Evolutionary conservation across 2,113 vertebrate species (phyloP).

Genomic region (Oriolus oriolus): DNA sequence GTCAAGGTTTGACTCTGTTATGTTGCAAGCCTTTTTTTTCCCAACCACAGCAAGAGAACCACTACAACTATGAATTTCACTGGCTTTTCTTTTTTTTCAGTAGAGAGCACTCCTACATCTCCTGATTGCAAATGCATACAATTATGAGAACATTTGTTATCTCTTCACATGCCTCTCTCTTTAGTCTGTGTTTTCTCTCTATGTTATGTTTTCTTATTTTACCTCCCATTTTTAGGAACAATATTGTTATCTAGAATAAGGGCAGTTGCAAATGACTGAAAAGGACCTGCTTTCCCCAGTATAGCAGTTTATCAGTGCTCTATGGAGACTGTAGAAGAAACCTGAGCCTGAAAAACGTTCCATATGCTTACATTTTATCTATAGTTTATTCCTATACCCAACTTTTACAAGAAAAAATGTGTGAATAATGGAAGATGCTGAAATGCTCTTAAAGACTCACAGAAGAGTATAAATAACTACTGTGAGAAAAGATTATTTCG

Average conservation of each 20-base stretch:
- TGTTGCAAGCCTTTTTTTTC: not conserved
- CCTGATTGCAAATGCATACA: not conserved
- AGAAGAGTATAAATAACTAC: not conserved
- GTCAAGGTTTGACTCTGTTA: not conserved
- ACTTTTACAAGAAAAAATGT: not conserved
- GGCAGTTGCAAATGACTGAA: not conserved
- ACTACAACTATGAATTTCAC: not conserved
- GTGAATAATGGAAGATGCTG: not conserved
- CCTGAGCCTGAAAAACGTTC: not conserved
- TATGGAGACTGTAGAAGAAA: not conserved
- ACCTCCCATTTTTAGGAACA: not conserved
- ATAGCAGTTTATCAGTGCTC: not conserved
- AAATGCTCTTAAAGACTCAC: not conserved
- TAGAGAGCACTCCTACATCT: not conserved
- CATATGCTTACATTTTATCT: not conserved
- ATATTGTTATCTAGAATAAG: not conserved
- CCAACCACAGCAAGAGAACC: not conserved
- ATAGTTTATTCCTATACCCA: not conserved
- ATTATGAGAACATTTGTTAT: not conserved
- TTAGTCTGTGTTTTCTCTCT: not conserved
- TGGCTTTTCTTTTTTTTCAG: not conserved
- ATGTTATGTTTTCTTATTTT: not conserved
- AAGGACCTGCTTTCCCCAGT: not conserved
- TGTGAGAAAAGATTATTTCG: not conserved
- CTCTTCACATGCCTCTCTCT: not conserved